Evolutionary conservation across 2,797 vertebrate genomes (phyloP), one percentile per base, ranked within the genome.

Genomic region (Heterohyrax brucei): DNA sequence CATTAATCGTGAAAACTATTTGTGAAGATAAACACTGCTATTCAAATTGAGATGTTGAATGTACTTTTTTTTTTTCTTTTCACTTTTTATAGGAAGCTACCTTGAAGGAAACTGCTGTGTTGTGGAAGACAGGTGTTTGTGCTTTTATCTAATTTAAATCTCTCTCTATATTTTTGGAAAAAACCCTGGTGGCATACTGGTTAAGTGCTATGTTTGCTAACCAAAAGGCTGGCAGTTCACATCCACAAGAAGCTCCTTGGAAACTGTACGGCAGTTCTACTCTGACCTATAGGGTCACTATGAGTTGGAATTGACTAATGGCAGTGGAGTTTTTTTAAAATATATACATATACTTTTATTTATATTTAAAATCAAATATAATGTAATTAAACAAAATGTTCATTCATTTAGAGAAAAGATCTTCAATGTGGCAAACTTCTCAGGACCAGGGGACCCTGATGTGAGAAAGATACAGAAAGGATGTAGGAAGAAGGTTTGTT

Each of bases 1-100:
- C 84, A 88, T 97, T 89, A 77, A 85, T 95, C 26, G 48, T 62
- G 18, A 93, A 96, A 94, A 88, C 44, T 56, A 56, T 80, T 24
- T 64, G 62, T 68, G 46, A 78, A 73, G 39, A 87, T 95, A 85
- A 70, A 95, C 81, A 91, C 78, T 87, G n/a, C 53, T 80, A 95
- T 96, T 86, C 33, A 73, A 83, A 84, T 7, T 48, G 39, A n/a
- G n/a, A 39, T 39, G 30, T 87, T 18, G 26, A 7, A 21, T 70
- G 50, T 33, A 30, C 26, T 44, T n/a, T 30, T 26, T 28, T 26
- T 72, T 83, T 62, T 95, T 24, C 18, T 70, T 84, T 90, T n/a
- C 53, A 86, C 21, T 70, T 84, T 90, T n/a, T 46, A 86, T 18
- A 82, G 24, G 16, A 86, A 59, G 4, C 5, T 76, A 53, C 59